Base-by-base conservation (phyloP, 2,888 invertebrate genomes). In the Xestia rhomboidea region DNA sequence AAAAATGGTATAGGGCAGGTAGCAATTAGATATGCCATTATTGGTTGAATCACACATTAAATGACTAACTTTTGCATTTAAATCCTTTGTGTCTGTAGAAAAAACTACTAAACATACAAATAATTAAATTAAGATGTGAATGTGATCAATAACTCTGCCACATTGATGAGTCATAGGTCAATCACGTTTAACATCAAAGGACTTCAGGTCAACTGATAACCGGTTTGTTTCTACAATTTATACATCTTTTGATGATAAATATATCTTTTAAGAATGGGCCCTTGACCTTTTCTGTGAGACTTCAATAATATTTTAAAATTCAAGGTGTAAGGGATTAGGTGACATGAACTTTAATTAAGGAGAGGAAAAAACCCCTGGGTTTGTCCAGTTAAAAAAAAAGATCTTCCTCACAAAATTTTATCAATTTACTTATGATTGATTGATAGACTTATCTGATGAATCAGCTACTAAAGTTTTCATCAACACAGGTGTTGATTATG, bases 161-260 rank as follows among this genome's bases (percentile, higher is more conserved):
- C 68, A 30, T 34, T 63, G 41, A 70, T 85, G 67, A 85, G 24
- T 85, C 72, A 85, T 51, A 70, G 57, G 38, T 82, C 34, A 68
- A 27, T 38, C 46, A 44, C 38, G 49, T 62, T 49, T 27, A 5
- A 68, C 24, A 41, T 27, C 30, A 60, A 66, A 63, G 44, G 41
- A 34, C 38, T 77, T 76, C 27, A 73, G 72, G 72, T 76, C 63
- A 85, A 60, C 1, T 38, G 30, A 68, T 72, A 82, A 69, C 62
- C 70, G 11, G 81, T 71, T 38, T 49, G 6, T 67, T 30, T 60
- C 38, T 69, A 7, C 30, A 51, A 21, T 30, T 30, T 60, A 30
- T 8, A 18, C 8, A 44, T 51, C 41, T 54, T 44, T 63, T 63
- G 27, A 34, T 68, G 30, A 41, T 15, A 18, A 38, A 24, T 15